These are phyloP conservation scores for Felis chaus DNA, from an alignment of 2,113 vertebrate genomes.

Conservation along the genomic window DNA sequence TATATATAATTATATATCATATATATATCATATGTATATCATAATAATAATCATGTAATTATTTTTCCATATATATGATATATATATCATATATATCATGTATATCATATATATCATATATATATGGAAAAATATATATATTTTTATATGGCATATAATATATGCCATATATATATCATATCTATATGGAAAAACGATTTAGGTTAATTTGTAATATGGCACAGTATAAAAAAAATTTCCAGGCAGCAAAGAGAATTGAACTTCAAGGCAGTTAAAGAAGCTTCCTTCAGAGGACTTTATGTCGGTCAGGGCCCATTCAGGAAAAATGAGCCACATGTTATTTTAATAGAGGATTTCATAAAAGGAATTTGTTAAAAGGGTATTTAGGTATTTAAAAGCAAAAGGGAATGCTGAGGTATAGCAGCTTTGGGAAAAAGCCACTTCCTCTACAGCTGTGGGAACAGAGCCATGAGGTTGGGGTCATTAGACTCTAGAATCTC, in stretches of 20 bases:
- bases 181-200: background rate
- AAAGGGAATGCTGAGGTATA: background rate
- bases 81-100: too few species aligned
- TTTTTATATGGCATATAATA: too few species aligned
- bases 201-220: background rate
- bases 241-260: background rate
- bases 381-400: background rate
- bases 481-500: background rate
- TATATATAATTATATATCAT: too few species aligned
- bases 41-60: too few species aligned
- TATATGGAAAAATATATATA: too few species aligned
- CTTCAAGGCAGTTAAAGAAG: background rate
- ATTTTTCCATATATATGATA: too few species aligned
- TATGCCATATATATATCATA: too few species aligned
- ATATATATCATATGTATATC: too few species aligned
- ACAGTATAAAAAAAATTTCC: background rate
- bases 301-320: background rate
- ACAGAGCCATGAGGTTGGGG: background rate
- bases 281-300: background rate
- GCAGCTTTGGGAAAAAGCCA: background rate
- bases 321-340: conserved; percentile 26
- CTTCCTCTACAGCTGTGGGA: background rate
- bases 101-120: too few species aligned
- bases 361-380: background rate
- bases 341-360: background rate